Base-by-base conservation (phyloP, 2,797 vertebrate genomes). In the Dallia pectoralis region DNA sequence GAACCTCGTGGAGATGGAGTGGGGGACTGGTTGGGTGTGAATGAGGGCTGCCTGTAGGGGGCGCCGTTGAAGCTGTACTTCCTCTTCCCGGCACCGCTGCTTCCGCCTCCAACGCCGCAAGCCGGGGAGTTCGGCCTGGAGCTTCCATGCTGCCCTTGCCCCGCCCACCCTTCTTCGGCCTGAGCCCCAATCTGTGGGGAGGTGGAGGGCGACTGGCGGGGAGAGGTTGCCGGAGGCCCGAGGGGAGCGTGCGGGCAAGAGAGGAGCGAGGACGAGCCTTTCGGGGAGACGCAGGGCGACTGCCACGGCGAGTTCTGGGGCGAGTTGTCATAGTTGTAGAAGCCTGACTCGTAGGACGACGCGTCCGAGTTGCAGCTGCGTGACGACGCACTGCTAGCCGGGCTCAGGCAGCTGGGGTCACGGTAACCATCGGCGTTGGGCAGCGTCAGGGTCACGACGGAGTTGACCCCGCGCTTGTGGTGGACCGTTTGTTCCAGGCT, bases 251-350 rank as follows among this genome's bases (percentile, higher is more conserved):
- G 86, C 25, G 92, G 91, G 92, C 91, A 81, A 92, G 87, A 71
- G 88, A 91, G 80, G 91, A 95, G 82, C 87, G 89, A 91, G 84
- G 94, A 93, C 0, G 93, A 93, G 82, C 94, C 93, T 89, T 94
- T 95, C 0, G 95, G 95, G 12, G 95, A 96, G 76, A 96, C 95
- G 0, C 95, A 96, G 0, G 95, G 95, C 0, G 95, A 96, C 85
- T 96, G 95, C 95, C 95, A 96, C 0, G 95, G 95, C 8, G 95
- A 95, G 1, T 93, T 95, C 88, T 95, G 94, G 0, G 95, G 94
- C 9, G 95, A 96, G 11, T 91, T 91, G 68, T 88, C 87, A 2
- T 94, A 96, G 0, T 94, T 93, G 77, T 92, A 95, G 82, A 93
- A 95, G 87, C 92, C 93, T 64, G 95, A 96, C 84, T 96, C 95